Evolutionary conservation across 2,888 invertebrate genomes (phyloP).

Genomic region (Callimorpha dominula): DNA sequence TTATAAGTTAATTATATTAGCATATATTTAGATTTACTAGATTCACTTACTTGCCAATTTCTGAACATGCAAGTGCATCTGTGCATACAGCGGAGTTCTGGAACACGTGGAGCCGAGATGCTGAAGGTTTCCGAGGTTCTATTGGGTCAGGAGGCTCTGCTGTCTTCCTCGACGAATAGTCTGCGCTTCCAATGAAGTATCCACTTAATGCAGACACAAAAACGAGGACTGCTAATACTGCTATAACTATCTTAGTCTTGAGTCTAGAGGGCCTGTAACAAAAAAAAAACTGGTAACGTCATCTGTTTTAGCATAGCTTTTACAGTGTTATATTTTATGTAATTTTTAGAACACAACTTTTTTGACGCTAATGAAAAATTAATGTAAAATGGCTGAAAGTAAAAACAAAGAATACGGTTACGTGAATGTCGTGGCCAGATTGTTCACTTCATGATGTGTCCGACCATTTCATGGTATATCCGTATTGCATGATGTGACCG

Average conservation of each 20-base stretch:
- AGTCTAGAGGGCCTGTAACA: conserved; percentile 73
- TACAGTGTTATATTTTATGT: not conserved
- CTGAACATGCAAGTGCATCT: conserved; percentile 91
- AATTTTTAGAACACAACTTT: not conserved
- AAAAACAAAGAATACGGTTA: too few species aligned
- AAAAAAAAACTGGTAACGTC: conserved; percentile 46
- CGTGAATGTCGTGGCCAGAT: too few species aligned
- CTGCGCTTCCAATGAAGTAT: conserved; percentile 67
- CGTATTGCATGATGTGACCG: too few species aligned
- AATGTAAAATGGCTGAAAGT: too few species aligned
- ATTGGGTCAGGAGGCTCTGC: conserved; percentile 89
- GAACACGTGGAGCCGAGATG: conserved; percentile 89
- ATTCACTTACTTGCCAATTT: conserved; percentile 90
- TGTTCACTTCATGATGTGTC: too few species aligned
- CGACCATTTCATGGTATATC: too few species aligned
- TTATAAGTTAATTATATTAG: too few species aligned
- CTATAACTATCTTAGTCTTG: conserved; percentile 68
- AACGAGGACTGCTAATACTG: conserved; percentile 61
- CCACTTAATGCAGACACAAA: conserved; percentile 73
- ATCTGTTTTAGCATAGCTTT: conserved; percentile 54
- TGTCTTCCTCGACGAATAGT: conserved; percentile 57
- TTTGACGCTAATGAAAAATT: too few species aligned
- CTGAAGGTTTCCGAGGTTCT: conserved; percentile 88
- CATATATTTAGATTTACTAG: too few species aligned
- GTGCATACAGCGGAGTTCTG: conserved; percentile 91